Evolutionary conservation across 2,113 vertebrate genomes (phyloP).

Genomic region (Festucalex cinctus): DNA sequence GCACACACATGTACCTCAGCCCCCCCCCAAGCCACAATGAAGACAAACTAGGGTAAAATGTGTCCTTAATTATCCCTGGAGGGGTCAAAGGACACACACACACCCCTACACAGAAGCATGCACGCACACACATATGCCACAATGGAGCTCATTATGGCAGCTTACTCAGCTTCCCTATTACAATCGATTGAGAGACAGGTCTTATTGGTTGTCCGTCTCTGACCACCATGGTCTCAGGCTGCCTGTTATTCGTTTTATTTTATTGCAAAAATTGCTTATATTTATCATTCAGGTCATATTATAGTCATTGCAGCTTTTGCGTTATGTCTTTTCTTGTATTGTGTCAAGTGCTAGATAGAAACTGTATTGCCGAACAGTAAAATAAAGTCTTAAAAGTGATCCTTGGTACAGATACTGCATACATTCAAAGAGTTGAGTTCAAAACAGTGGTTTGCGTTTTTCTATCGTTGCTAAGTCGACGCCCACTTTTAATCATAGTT

Average conservation of each 20-base stretch:
- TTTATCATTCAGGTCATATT: background rate
- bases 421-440: no score
- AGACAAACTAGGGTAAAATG: conserved; percentile 51
- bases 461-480: background rate
- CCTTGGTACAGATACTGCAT: conserved; percentile 13
- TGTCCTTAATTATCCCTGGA: conserved; percentile 68
- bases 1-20: conserved; percentile 18
- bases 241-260: conserved; percentile 1
- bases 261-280: background rate
- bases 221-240: conserved; percentile 10
- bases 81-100: conserved; percentile 47
- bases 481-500: no score
- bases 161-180: conserved; percentile 28
- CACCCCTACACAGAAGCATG: conserved; percentile 16
- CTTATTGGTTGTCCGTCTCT: conserved; percentile 29
- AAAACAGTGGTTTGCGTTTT: no score
- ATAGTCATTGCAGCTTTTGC: background rate
- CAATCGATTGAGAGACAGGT: conserved; percentile 44
- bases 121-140: conserved; percentile 31
- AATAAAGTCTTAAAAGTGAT: conserved; percentile 19
- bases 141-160: conserved; percentile 57
- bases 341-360: background rate
- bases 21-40: conserved; percentile 30
- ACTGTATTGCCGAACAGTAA: background rate
- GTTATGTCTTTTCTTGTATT: background rate